Base-by-base conservation (phyloP, 1,140 invertebrate genomes). In the Marisa cornuarietis region DNA sequence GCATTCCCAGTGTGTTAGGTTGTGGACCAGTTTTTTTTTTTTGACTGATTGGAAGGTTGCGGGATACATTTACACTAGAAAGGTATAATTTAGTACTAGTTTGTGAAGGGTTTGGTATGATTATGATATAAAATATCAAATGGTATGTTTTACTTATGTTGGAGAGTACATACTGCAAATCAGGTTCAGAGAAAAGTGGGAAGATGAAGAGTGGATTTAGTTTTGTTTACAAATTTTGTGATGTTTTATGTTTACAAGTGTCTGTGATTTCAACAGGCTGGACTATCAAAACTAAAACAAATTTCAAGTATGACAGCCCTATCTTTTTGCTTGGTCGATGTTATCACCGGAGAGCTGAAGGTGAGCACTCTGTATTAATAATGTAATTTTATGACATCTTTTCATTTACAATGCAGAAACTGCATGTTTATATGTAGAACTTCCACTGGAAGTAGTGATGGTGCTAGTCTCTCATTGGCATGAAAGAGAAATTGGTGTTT, bases 291-390 rank as follows among this genome's bases (percentile, higher is more conserved):
- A 92, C 95, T 82, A 95, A 95, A 85, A 95, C 95, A 0, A 95
- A 93, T 86, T 96, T 96, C 89, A 95, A 95, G 0, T 95, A 95
- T 92, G 95, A 96, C 92, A 95, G 95, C 86, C 95, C 96, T 2
- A 95, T 96, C 8, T 96, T 95, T 94, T 87, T 97, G 5, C 88
- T 96, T 24, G 96, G 96, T 4, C 92, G 93, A 66, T 95, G 95
- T 88, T 97, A 97, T 88, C 94, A 96, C 90, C 93, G 94, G 69
- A 95, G 95, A 88, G 91, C 94, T 49, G 85, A 87, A 71, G 87
- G 87, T 87, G 81, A 81, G 82, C 75, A 14, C 31, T 20, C 51
- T 14, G 58, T 76, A 49, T 26, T 11, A 24, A 31, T n/a, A 61
- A 18, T 26, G 31, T 5, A 52, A 42, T 18, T 76, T 75, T 42